Base-by-base conservation (phyloP, 2,113 vertebrate genomes). In the Willisornis vidua region DNA sequence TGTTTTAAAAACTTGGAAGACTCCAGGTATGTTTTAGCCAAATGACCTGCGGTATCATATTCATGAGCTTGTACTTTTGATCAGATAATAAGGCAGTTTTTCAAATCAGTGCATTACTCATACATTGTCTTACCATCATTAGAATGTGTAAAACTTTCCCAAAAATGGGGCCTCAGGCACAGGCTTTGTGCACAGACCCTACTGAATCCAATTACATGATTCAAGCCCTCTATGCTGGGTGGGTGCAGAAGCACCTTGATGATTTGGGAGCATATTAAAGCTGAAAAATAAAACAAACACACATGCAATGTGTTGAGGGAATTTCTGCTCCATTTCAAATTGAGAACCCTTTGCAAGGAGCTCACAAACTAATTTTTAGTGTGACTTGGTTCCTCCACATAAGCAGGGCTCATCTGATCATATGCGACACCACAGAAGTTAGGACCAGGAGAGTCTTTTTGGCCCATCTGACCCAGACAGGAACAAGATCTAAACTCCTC, bases 61-160 rank as follows among this genome's bases (percentile, higher is more conserved):
- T 96, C 82, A 77, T 90, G 70, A 93, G 96, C 93, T 95, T 95
- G 94, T 95, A 96, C 92, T 96, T 95, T 87, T 92, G 68, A 97
- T 96, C 94, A 96, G 94, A 96, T 94, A 93, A 87, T 92, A 82
- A 35, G 49, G 76, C 68, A 81, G 72, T 77, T 96, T 97, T 96
- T 94, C 93, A 96, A 93, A 95, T 88, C 92, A 88, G 59, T 83
- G 82, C 51, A 74, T 96, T 96, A 96, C 79, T 96, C 93, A 96
- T 74, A 63, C 73, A 72, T 81, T 90, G 93, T 94, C 90, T 77
- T 93, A 73, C 72, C 54, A 90, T 77, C 88, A 96, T 94, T 94
- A 95, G 80, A 76, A 92, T 5, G 45, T 93, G 95, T 93, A 91
- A 95, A 93, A 86, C 88, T 88, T 88, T 73, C 79, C 79, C 16